Conservation (phyloP, 2,888 invertebrate genomes). For the Drosophila robusta region DNA sequence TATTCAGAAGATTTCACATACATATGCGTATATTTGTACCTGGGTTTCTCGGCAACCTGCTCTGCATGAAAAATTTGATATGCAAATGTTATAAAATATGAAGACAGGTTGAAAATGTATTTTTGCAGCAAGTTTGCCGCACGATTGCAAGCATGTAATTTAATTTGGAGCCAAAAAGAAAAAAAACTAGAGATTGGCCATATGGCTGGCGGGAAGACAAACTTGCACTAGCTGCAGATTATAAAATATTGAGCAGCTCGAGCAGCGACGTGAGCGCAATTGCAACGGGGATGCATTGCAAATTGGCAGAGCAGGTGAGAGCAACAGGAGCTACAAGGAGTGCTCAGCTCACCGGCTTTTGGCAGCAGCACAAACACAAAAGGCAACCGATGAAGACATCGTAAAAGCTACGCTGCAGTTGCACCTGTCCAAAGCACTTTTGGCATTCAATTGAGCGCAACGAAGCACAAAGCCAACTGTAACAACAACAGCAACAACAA, state of each 20-base stretch:
- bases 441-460: slow-evolving; percentile 42
- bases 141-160: slow-evolving; percentile 24
- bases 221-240: background rate
- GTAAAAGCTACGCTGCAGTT: slow-evolving; percentile 1
- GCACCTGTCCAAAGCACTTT: slow-evolving; percentile 5
- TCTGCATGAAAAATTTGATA: slow-evolving; percentile 1
- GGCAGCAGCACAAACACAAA: slow-evolving; percentile 1
- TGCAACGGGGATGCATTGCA: background rate
- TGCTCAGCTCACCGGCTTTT: background rate
- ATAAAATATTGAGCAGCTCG: slow-evolving; percentile 11
- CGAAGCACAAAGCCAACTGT: background rate
- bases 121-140: slow-evolving; percentile 23
- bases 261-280: slow-evolving; percentile 7
- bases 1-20: background rate
- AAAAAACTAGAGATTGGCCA: background rate
- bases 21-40: background rate
- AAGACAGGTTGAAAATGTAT: slow-evolving; percentile 8
- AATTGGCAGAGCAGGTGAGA: slow-evolving; percentile 6
- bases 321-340: background rate
- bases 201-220: background rate
- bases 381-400: background rate
- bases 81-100: slow-evolving; percentile 15
- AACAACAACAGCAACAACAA: slow-evolving; percentile 9
- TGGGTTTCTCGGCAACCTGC: background rate
- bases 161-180: background rate